phyloP scores from a whole-genome alignment of 2,113 vertebrate genomes.

The Nipponia nippon region DNA sequence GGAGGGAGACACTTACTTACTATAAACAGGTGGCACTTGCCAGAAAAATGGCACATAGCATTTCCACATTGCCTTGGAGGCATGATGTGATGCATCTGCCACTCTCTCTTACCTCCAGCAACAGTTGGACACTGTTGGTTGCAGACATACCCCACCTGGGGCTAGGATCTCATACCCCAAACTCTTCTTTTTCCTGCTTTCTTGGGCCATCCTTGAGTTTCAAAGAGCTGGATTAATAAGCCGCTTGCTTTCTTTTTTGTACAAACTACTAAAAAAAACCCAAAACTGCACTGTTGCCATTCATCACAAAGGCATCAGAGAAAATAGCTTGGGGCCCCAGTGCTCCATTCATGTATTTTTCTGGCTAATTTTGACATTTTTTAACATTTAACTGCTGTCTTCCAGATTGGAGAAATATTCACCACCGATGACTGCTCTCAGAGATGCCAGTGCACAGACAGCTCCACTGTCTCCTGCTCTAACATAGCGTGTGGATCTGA shows the following conservation, averaged over 20 bases:
- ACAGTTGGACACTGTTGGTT: not conserved
- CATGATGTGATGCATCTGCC: not conserved
- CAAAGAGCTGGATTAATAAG: not conserved
- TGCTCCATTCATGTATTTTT: not conserved
- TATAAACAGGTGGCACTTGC: not conserved
- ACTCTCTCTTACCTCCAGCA: not conserved
- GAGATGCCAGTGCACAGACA: constrained; percentile 55
- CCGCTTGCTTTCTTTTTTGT: not conserved
- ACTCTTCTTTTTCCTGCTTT: not conserved
- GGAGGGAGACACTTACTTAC: not conserved
- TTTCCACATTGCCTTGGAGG: not conserved
- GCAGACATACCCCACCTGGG: not conserved
- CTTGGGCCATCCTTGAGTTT: not conserved
- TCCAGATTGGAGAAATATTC: constrained; percentile 59
- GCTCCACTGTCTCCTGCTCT: constrained; percentile 42
- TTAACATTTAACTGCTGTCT: not conserved
- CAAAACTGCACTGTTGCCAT: not conserved
- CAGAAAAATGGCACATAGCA: not conserved
- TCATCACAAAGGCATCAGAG: not conserved
- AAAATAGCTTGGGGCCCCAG: not conserved
- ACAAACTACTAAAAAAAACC: not conserved
- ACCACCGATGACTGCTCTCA: constrained; percentile 65
- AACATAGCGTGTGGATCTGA: not conserved
- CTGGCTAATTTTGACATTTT: not conserved
- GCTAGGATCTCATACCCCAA: not conserved